Percentiles rank a stretch among this genome's conserved stretches.
Evolutionary conservation across 2,797 vertebrate genomes (phyloP).

Genomic region (Cichlasoma orientale): DNA sequence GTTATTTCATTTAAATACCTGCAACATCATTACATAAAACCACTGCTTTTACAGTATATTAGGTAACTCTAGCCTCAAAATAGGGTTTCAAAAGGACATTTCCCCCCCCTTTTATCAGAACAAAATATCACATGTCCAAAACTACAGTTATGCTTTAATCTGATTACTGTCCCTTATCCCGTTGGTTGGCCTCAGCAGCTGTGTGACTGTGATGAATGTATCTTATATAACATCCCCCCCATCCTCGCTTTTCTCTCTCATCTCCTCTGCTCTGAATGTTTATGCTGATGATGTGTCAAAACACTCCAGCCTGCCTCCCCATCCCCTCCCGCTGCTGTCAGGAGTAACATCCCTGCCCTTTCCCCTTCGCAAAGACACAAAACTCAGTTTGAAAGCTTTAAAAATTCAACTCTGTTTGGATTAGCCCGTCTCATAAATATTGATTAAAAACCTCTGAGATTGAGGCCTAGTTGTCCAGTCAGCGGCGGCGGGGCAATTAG

Average conservation of each 20-base stretch:
- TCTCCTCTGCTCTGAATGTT: constrained; percentile 51
- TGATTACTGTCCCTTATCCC: constrained; percentile 59
- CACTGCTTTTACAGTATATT: background rate
- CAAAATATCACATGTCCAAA: constrained; percentile 41
- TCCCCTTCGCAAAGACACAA: constrained; percentile 44
- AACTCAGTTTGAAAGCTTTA: constrained; percentile 51
- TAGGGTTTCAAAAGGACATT: background rate
- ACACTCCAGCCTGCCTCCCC: constrained; percentile 40
- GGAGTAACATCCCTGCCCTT: constrained; percentile 52
- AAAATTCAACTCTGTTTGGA: constrained; percentile 56
- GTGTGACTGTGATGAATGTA: constrained; percentile 37
- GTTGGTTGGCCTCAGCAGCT: constrained; percentile 53
- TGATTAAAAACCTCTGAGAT: constrained; percentile 32
- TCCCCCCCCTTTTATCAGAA: background rate
- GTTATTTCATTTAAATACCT: background rate
- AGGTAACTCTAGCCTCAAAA: background rate
- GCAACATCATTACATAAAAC: constrained; percentile 12
- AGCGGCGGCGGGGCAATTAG: constrained; percentile 47
- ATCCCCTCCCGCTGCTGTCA: constrained; percentile 48
- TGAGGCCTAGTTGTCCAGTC: constrained; percentile 21
- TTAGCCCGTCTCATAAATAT: constrained; percentile 50
- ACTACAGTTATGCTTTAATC: constrained; percentile 54
- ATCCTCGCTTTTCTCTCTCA: constrained; percentile 17
- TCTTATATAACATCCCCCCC: constrained; percentile 63
- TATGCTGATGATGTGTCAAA: constrained; percentile 73